Conservation (phyloP, 2,797 vertebrate species). For the Hemibagrus guttatus region DNA sequence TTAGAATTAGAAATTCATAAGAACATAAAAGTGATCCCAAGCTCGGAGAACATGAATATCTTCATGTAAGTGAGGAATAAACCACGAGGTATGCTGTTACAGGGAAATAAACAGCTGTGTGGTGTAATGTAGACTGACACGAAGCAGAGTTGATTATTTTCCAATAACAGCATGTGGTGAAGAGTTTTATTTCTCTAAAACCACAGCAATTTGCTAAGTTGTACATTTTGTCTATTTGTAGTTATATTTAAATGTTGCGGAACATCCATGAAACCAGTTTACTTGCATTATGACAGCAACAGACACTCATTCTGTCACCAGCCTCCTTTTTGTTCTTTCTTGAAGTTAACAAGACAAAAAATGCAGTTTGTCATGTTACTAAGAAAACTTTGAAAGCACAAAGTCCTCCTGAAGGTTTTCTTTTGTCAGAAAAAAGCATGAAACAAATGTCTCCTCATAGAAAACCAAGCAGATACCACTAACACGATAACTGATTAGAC, state of each 20-base stretch:
- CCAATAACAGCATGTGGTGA: neutral
- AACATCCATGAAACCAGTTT: neutral
- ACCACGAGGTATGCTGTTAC: neutral
- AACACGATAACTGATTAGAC: too few relatives aligned
- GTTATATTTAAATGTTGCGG: neutral
- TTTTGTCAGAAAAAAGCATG: too few relatives aligned
- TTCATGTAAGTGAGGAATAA: neutral
- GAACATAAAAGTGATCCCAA: neutral
- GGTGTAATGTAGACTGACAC: neutral
- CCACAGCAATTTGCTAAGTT: neutral
- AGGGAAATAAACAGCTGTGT: neutral
- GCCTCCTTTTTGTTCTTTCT: neutral
- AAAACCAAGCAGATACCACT: too few relatives aligned
- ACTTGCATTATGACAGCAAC: neutral
- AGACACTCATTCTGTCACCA: neutral
- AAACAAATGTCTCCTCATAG: too few relatives aligned
- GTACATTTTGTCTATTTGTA: neutral
- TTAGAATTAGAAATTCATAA: neutral
- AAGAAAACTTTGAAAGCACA: too few relatives aligned
- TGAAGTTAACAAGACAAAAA: neutral
- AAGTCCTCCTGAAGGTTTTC: too few relatives aligned
- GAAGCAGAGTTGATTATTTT: neutral
- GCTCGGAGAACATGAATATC: neutral
- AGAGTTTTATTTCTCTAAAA: neutral
- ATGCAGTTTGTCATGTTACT: too few relatives aligned